A percentile compares a stretch with the other conserved stretches of the same genome.
Conservation (phyloP, 2,113 vertebrate genomes). For the Ctenomys sociabilis region DNA sequence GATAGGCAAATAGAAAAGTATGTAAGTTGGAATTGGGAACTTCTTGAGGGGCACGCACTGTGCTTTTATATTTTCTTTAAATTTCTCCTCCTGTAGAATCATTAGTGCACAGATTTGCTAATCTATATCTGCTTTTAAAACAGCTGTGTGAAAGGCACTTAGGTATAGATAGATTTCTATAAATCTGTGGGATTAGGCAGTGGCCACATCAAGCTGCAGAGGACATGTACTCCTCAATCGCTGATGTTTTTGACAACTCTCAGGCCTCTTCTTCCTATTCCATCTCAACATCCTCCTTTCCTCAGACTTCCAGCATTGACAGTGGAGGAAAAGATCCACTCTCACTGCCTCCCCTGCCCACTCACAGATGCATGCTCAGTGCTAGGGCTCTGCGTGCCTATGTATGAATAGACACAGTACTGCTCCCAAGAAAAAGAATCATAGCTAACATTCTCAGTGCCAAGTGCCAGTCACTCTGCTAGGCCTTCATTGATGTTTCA, state of each 20-base stretch:
- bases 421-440: not conserved
- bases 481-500: not conserved
- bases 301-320: not conserved
- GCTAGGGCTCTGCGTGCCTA: not conserved
- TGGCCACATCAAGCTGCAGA: not conserved
- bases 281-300: not conserved
- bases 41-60: not conserved
- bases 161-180: not conserved
- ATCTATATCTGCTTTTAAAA: not conserved
- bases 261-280: not conserved
- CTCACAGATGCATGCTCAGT: not conserved
- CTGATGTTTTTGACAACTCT: not conserved
- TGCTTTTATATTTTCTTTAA: not conserved
- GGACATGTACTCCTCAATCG: not conserved
- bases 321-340: not conserved
- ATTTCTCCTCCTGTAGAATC: not conserved
- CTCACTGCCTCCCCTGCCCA: rapidly evolving
- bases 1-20: too few relatives aligned
- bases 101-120: not conserved
- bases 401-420: not conserved
- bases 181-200: not conserved
- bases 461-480: not conserved
- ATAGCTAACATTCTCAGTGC: not conserved
- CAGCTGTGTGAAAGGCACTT: not conserved
- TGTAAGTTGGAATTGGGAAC: not conserved